Base-by-base conservation (phyloP, 2,888 invertebrate genomes). In the Schrankia costaestrigalis region DNA sequence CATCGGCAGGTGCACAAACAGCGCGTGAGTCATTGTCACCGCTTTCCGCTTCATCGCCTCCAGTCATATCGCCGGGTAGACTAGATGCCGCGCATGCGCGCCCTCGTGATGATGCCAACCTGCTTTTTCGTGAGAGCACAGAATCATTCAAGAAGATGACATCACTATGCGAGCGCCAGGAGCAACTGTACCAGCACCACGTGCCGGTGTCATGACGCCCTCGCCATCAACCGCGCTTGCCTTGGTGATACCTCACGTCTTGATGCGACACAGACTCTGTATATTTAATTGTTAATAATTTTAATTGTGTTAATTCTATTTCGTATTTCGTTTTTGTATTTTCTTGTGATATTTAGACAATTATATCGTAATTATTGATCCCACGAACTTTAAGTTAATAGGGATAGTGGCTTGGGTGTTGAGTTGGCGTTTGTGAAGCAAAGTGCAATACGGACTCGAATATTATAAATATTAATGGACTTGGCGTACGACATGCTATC, bases 261-360 rank as follows among this genome's bases (percentile, higher is more conserved):
- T 63, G 43, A 63, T 63, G 67, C 61, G 71, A 71, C 68, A 71
- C 59, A 72, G 74, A 82, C 82, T 70, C 56, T 82, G 73, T 82
- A 78, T 78, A 84, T 78, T 78, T 80, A 79, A 85, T 81, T 85
- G 86, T 86, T 86, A 83, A 82, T 86, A 84, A 78, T 84, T 73
- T 83, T 83, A 79, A 84, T 79, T 81, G 81, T 82, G 80, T 84
- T 85, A 83, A 82, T 78, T 79, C 82, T 87, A 83, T 84, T 76
- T 76, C 77, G 73, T 86, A 86, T 84, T 86, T 85, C 82, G 83
- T 85, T 86, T 86, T 84, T 83, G 86, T 86, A 85, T 84, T 60
- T 85, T 79, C 85, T 87, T 87, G 87, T 87, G 87, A 87, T 87
- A 87, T 86, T 80, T 87, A 87, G 86, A 86, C 79, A 85, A 87